Evolutionary conservation across 2,888 invertebrate species (phyloP), one percentile per base, ranked within the genome.

Genomic region (Mythimna loreyi): DNA sequence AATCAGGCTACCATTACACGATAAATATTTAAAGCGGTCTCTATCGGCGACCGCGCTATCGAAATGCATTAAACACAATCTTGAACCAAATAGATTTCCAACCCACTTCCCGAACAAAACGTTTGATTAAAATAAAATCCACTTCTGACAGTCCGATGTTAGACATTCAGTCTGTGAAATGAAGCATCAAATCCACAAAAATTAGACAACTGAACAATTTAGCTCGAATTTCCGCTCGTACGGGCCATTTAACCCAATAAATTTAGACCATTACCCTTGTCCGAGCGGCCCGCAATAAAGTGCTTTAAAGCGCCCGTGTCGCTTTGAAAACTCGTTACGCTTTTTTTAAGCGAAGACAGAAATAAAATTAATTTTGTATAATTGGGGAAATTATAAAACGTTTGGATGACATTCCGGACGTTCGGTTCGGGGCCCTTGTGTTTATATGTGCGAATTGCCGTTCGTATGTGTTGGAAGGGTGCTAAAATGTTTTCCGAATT

Each of bases 181-280:
- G 89, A 90, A 91, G 87, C 91, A 90, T 92, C 90, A 92, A 92
- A 92, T 91, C 91, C 90, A 90, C 91, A 92, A 91, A 93, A 94
- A 93, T 94, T 92, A 92, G 92, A 94, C 91, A 92, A 90, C 90
- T 91, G 92, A 91, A 92, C 92, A 92, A 92, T 93, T 93, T 91
- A 90, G 89, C 87, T 86, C 81, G 89, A 92, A 92, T 92, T 92
- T 90, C 92, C 91, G 90, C 90, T 91, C 82, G 90, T 85, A 91
- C 91, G 91, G 89, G 75, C 90, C 93, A 94, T 94, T 94, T 91
- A 93, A 92, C 92, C 91, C 93, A 94, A 95, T 95, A 94, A 94
- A 94, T 95, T 95, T 92, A 89, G 90, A 92, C 93, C 92, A 93
- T 95, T 94, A 94, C 91, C 92, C 93, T 87, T 93, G 93, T 93